Evolutionary conservation across 2,888 invertebrate species (phyloP).

Genomic region (Hemaris fuciformis): DNA sequence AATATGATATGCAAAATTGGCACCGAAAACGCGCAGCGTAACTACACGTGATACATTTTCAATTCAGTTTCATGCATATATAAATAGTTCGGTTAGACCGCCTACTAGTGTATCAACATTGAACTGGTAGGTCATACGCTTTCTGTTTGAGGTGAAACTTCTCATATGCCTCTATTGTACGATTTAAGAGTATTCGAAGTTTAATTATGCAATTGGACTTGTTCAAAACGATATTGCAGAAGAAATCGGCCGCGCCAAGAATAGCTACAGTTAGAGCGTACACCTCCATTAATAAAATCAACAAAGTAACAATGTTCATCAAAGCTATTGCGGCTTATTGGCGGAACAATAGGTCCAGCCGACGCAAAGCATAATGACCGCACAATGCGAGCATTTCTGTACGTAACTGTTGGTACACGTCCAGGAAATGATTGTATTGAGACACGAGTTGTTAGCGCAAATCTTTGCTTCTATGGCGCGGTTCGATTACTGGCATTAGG

Average conservation of each 20-base stretch:
- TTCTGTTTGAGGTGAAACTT: background rate
- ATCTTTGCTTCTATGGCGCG: slow-evolving; percentile 23
- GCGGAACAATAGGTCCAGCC: slow-evolving; percentile 51
- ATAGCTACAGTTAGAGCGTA: slow-evolving; percentile 24
- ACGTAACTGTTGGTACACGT: slow-evolving; percentile 13
- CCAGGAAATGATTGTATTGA: slow-evolving; percentile 37
- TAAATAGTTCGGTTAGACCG: background rate
- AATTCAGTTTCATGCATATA: slow-evolving; percentile 4
- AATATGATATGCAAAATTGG: slow-evolving; percentile 1
- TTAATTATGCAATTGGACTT: background rate
- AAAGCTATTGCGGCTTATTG: slow-evolving; percentile 58
- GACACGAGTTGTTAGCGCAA: slow-evolving; percentile 32
- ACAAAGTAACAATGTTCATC: slow-evolving; percentile 62
- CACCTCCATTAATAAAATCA: slow-evolving; percentile 58
- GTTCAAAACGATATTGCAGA: background rate
- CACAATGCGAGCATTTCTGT: slow-evolving; percentile 36
- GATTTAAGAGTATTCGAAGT: background rate
- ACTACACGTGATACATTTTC: background rate
- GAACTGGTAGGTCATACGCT: background rate
- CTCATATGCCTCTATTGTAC: background rate
- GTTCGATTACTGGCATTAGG: slow-evolving; percentile 3
- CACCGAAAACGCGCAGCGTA: background rate
- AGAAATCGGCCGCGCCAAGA: slow-evolving; percentile 27
- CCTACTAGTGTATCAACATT: background rate
- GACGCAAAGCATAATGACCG: slow-evolving; percentile 40